Conservation (phyloP, 2,113 vertebrate species). For the Prinia subflava region DNA sequence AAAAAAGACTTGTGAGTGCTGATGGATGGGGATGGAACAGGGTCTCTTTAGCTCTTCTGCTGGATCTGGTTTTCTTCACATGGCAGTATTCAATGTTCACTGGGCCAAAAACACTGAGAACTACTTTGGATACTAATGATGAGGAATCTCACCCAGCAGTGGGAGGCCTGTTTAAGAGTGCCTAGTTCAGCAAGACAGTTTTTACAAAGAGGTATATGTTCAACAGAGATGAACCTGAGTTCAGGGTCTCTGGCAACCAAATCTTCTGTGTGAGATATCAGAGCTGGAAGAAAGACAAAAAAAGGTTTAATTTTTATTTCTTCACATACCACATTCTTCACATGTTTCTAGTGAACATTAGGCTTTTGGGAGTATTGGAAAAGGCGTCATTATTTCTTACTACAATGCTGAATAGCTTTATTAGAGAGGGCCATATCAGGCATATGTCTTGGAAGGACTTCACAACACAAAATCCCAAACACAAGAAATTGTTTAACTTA, state of each 20-base stretch:
- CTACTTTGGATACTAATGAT: not conserved
- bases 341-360: not conserved
- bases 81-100: not conserved
- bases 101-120: not conserved
- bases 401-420: not conserved
- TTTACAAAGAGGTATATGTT: not conserved
- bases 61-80: not conserved
- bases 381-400: not conserved
- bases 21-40: not conserved
- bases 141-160: not conserved
- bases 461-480: not conserved
- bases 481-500: not conserved
- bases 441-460: not conserved
- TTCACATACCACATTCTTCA: not conserved
- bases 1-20: not conserved
- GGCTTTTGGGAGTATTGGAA: not conserved
- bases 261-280: not conserved
- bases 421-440: accelerated
- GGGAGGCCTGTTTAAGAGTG: not conserved
- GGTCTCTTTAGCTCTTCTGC: not conserved
- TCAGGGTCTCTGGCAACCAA: not conserved
- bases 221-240: too few relatives aligned
- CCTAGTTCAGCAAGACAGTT: not conserved
- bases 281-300: not conserved
- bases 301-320: not conserved